These are phyloP conservation scores for Megalops cyprinoides DNA, from an alignment of 2,797 vertebrate genomes.

Conservation along the genomic window DNA sequence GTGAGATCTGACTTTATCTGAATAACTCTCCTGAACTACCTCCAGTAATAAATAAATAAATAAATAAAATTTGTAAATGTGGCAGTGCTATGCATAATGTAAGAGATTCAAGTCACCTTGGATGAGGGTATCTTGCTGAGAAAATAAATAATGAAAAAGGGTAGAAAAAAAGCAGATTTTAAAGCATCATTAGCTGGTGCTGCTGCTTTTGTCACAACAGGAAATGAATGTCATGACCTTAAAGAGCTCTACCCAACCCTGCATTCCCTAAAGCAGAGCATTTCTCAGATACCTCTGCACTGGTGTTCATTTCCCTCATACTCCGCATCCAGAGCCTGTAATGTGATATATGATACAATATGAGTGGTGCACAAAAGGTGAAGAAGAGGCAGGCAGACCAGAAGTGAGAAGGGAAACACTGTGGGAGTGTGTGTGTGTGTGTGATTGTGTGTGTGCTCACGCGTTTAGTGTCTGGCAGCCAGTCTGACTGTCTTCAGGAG, in stretches of 20 bases:
- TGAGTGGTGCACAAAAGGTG: neutral
- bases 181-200: neutral
- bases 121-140: neutral
- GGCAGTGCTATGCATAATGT: neutral
- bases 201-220: neutral
- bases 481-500: too few species aligned
- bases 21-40: too few species aligned
- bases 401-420: too few species aligned
- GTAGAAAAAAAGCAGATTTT: neutral
- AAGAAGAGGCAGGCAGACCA: neutral
- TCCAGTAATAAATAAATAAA: too few species aligned
- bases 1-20: too few species aligned
- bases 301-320: neutral
- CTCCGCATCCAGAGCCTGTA: neutral
- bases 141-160: neutral
- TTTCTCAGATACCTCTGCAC: neutral
- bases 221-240: neutral
- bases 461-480: too few species aligned
- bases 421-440: neutral
- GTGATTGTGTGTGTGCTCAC: neutral
- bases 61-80: neutral
- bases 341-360: neutral
- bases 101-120: neutral
- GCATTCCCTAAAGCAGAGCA: neutral
- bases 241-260: neutral